Evolutionary conservation across 2,888 invertebrate genomes (phyloP).

Genomic region (Ptycholaimellus sp.): DNA sequence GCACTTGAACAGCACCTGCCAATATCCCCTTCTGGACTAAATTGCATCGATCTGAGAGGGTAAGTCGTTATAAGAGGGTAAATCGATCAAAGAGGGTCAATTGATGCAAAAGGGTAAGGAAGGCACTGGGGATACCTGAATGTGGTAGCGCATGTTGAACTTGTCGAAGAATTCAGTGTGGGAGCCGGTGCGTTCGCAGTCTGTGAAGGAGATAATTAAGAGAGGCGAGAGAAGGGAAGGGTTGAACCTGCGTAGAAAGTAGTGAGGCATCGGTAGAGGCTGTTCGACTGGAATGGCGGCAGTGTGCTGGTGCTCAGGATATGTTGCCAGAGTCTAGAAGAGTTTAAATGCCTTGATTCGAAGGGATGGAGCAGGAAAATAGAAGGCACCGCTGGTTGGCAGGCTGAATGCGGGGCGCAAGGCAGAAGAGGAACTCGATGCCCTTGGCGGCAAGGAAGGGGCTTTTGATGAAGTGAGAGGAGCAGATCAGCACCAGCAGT

Average conservation of each 20-base stretch:
- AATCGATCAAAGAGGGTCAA: too few species aligned
- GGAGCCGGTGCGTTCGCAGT: constrained; percentile 86
- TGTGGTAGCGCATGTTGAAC: constrained; percentile 90
- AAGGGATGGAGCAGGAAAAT: too few species aligned
- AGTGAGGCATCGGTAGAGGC: constrained; percentile 69
- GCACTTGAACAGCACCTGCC: constrained; percentile 61
- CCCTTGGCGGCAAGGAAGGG: constrained; percentile 89
- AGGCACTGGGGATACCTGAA: constrained; percentile 39
- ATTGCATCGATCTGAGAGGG: too few species aligned
- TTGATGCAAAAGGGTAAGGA: too few species aligned
- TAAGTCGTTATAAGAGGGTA: too few species aligned
- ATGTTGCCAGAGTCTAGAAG: too few species aligned
- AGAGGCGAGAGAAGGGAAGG: too few species aligned
- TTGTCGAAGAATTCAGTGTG: constrained; percentile 97
- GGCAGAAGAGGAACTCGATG: constrained; percentile 48
- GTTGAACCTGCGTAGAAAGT: constrained; percentile 87
- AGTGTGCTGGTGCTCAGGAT: too few species aligned
- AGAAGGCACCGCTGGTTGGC: too few species aligned
- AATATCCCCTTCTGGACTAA: too few species aligned
- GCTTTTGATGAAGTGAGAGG: constrained; percentile 68
- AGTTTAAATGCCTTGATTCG: too few species aligned
- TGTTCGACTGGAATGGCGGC: too few species aligned
- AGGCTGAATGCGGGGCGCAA: constrained; percentile 34
- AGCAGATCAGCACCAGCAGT: constrained; percentile 65
- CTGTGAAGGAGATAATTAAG: constrained; percentile 26